Evolutionary conservation across 2,888 invertebrate genomes (phyloP).

Genomic region (Blastobasis lacticolella): DNA sequence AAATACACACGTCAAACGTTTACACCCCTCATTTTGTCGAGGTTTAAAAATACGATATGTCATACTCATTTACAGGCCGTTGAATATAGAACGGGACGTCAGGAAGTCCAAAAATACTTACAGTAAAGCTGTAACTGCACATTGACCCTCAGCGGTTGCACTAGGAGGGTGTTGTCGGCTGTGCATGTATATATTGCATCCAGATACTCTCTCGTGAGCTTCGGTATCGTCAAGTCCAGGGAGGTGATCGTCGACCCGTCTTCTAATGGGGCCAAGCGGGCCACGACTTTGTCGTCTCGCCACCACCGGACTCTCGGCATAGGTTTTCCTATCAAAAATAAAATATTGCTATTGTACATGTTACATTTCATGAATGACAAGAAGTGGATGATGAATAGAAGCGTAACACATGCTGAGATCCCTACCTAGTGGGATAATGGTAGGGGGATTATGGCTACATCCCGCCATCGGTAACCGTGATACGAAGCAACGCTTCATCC

Average conservation of each 20-base stretch:
- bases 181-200: constrained; percentile 81
- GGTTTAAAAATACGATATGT: too few species aligned
- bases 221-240: constrained; percentile 50
- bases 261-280: constrained; percentile 47
- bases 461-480: too few species aligned
- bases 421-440: too few species aligned
- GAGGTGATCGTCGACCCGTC: constrained; percentile 49
- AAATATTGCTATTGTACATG: neutral
- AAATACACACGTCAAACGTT: too few species aligned
- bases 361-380: too few species aligned
- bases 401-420: too few species aligned
- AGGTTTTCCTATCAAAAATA: constrained; percentile 49
- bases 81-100: too few species aligned
- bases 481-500: too few species aligned
- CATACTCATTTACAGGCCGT: too few species aligned
- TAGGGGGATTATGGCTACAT: too few species aligned
- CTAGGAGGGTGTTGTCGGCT: constrained; percentile 81
- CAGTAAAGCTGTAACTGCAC: constrained; percentile 81
- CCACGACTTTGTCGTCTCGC: constrained; percentile 60
- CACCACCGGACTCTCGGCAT: constrained; percentile 66
- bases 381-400: too few species aligned
- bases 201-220: constrained; percentile 76
- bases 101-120: constrained; percentile 44
- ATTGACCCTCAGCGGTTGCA: constrained; percentile 77
- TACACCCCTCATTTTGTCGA: too few species aligned